Evolutionary conservation across 2,797 vertebrate genomes (phyloP), one percentile per base, ranked within the genome.

Genomic region (Nasua narica): DNA sequence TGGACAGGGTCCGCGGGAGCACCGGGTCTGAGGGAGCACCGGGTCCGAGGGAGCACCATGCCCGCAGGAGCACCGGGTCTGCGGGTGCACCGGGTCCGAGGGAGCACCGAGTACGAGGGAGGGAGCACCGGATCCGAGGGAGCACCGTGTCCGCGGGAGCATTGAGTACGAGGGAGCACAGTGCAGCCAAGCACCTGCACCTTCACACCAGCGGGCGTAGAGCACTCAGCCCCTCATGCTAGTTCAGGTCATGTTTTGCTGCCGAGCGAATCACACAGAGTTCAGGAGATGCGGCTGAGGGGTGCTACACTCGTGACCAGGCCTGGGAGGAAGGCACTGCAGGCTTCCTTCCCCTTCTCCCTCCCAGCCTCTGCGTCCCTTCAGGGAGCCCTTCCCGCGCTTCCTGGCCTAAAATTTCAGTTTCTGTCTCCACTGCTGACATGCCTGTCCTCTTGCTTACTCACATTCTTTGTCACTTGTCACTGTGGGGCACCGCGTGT

Each of bases 401-500:
- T 58, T 2, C 25, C 58, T 37, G 23, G 7, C n/a, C 15, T 18
- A 19, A 9, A 5, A 58, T 13, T 43, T 56, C 37, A 23, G 0
- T 50, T 81, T 60, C 29, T 29, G 11, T 2, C 37, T 48, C 37
- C 27, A 0, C 32, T n/a, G 46, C 29, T 10, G 32, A 14, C 46
- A 4, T 16, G 60, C 46, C 32, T 32, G n/a, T 27, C 9, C 2
- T 14, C 52, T 8, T 29, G n/a, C 43, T 5, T 3, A 1, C 10
- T 23, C 8, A 6, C 5, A 0, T 15, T 29, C 48, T 7, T 37
- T 12, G 3, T 32, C 21, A 1, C 43, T 14, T 25, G 9, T n/a
- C 13, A 1, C 23, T 2, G 0, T 14, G 10, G 4, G 5, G 18
- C 16, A 0, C 37, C 1, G 0, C 0, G 0, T 3, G 12, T 21